A percentile compares a stretch with the other conserved stretches of the same genome.
Conservation (phyloP, 2,113 vertebrate species). For the Platysteira castanea region DNA sequence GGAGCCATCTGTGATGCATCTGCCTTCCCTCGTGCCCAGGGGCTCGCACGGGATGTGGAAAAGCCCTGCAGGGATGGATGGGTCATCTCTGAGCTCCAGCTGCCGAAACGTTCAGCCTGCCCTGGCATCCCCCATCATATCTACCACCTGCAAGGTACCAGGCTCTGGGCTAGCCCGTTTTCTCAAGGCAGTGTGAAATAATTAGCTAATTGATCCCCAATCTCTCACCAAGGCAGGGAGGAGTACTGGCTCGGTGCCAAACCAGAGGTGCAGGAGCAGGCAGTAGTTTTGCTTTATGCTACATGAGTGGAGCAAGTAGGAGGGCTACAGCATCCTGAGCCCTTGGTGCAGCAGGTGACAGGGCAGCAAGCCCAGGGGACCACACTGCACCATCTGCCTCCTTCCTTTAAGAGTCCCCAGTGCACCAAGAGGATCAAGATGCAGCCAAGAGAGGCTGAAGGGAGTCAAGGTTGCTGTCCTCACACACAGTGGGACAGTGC, state of each 20-base stretch:
- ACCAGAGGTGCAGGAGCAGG: neutral
- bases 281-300: neutral
- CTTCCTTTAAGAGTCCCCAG: no score
- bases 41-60: neutral
- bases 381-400: neutral
- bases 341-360: neutral
- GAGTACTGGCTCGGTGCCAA: neutral
- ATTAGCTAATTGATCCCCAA: neutral
- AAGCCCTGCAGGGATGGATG: neutral
- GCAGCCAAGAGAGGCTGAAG: neutral
- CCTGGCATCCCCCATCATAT: neutral
- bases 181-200: neutral
- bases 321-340: accelerated
- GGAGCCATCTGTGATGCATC: neutral
- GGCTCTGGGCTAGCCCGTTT: neutral
- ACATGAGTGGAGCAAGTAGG: neutral
- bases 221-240: neutral
- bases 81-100: neutral
- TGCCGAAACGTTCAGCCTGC: neutral
- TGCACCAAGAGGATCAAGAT: neutral
- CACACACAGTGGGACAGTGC: neutral
- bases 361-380: neutral
- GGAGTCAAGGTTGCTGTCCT: neutral
- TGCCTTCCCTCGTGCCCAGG: neutral
- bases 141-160: neutral